phyloP scores from a whole-genome alignment of 2,888 invertebrate genomes.

The Metallyticus violacea region DNA sequence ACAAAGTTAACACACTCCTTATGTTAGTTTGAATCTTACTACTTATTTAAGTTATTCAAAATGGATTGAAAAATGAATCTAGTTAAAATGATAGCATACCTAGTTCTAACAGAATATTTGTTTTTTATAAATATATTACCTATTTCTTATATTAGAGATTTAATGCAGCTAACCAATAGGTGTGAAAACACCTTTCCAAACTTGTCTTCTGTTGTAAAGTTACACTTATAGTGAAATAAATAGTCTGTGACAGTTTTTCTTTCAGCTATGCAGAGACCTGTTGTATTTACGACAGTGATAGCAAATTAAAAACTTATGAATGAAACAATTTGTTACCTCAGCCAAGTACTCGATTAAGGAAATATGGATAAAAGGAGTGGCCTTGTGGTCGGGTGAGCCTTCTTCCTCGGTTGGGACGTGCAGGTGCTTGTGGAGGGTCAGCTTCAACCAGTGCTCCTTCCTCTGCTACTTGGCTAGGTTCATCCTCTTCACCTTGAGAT shows the following conservation, averaged over 20 bases:
- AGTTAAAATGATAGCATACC: neutral
- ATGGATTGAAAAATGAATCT: neutral
- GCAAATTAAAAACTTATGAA: neutral
- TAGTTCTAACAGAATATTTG: neutral
- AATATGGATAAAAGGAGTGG: slow-evolving; percentile 54
- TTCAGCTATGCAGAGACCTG: neutral
- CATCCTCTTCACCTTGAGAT: neutral
- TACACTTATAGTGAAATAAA: neutral
- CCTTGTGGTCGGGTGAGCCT: slow-evolving; percentile 50
- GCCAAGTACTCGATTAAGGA: slow-evolving; percentile 54
- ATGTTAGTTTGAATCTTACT: neutral
- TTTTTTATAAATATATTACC: neutral
- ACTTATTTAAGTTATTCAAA: neutral
- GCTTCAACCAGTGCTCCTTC: slow-evolving; percentile 35
- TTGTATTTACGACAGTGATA: neutral
- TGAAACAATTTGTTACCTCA: slow-evolving; percentile 35
- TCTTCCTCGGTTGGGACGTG: slow-evolving; percentile 50
- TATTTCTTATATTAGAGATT: neutral
- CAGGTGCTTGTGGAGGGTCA: slow-evolving; percentile 40
- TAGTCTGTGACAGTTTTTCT: neutral
- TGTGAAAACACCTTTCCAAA: neutral
- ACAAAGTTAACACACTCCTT: neutral
- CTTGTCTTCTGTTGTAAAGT: neutral
- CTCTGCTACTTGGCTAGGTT: neutral
- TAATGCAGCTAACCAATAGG: neutral